phyloP scores from a whole-genome alignment of 2,888 invertebrate genomes.

The Parnassius smintheus region DNA sequence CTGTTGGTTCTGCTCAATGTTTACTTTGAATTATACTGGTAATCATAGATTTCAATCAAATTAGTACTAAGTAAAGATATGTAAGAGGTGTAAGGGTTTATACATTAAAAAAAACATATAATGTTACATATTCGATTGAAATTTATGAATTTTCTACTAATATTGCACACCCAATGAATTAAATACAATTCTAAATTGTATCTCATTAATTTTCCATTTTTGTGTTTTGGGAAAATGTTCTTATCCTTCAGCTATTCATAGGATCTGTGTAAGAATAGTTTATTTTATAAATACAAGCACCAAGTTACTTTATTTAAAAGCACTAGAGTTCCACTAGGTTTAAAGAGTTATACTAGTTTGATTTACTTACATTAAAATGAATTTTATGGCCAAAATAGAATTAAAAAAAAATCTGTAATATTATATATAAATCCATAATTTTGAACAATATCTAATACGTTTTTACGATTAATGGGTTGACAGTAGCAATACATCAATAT shows the following conservation, averaged over 20 bases:
- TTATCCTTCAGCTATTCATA: conserved; percentile 18
- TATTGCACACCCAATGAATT: conserved; percentile 19
- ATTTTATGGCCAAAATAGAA: no score
- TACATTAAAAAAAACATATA: no score
- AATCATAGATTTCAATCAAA: conserved; percentile 17
- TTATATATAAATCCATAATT: no score
- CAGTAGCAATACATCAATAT: no score
- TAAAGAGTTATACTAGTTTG: no score
- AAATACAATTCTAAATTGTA: not conserved
- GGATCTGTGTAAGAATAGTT: conserved; percentile 21
- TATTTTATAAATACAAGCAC: not conserved
- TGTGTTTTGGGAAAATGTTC: conserved; percentile 16
- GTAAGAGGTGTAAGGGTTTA: no score
- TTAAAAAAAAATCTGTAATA: no score
- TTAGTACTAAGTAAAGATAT: not conserved
- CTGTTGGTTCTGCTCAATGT: not conserved
- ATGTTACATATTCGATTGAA: conserved; percentile 1
- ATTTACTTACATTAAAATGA: no score
- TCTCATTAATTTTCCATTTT: conserved; percentile 9
- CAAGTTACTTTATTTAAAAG: not conserved
- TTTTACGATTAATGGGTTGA: no score
- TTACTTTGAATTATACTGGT: not conserved
- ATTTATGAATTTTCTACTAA: conserved; percentile 16
- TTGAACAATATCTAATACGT: no score
- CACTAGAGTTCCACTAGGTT: no score